A percentile compares a stretch with the other conserved stretches of the same genome.
Evolutionary conservation across 2,888 invertebrate genomes (phyloP).

Genomic region (Tupiocoris notatus): DNA sequence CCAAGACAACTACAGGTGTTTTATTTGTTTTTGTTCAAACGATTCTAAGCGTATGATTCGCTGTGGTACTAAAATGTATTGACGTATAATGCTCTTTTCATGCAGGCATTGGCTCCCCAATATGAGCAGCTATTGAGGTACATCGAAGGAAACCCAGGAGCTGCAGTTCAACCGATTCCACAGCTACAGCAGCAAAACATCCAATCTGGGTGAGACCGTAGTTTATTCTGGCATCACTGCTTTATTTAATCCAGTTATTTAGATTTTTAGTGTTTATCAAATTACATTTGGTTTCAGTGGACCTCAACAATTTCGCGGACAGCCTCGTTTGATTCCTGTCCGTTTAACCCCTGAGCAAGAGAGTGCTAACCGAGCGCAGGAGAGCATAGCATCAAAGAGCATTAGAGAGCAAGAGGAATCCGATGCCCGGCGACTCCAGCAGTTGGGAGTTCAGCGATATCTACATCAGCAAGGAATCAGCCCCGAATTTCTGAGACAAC

Average conservation of each 20-base stretch:
- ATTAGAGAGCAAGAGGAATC: slow-evolving; percentile 14
- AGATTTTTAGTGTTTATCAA: not conserved
- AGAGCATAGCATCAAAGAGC: slow-evolving; percentile 1
- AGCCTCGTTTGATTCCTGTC: not conserved
- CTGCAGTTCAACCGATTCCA: not conserved
- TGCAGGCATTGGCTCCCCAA: not conserved
- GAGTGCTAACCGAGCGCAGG: slow-evolving; percentile 1
- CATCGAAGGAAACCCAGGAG: not conserved
- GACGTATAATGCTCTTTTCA: not conserved
- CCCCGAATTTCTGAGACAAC: slow-evolving; percentile 1
- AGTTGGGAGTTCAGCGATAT: slow-evolving; percentile 8
- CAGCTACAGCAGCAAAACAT: slow-evolving; percentile 3
- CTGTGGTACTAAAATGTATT: not conserved
- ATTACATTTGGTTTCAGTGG: not conserved
- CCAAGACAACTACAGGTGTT: not conserved
- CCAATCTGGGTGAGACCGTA: slow-evolving; percentile 7
- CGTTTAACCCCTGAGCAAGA: slow-evolving; percentile 14
- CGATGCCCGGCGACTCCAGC: slow-evolving; percentile 5
- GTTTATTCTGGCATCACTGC: too few species aligned
- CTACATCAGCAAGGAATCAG: slow-evolving; percentile 16
- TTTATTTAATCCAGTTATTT: too few species aligned
- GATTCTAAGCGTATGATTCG: too few species aligned
- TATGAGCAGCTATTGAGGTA: slow-evolving; percentile 13
- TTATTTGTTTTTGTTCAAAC: not conserved
- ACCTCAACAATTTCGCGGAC: slow-evolving; percentile 22